These are phyloP conservation scores for Brachypteracias leptosomus DNA, from an alignment of 2,113 vertebrate species.

Conservation along the genomic window DNA sequence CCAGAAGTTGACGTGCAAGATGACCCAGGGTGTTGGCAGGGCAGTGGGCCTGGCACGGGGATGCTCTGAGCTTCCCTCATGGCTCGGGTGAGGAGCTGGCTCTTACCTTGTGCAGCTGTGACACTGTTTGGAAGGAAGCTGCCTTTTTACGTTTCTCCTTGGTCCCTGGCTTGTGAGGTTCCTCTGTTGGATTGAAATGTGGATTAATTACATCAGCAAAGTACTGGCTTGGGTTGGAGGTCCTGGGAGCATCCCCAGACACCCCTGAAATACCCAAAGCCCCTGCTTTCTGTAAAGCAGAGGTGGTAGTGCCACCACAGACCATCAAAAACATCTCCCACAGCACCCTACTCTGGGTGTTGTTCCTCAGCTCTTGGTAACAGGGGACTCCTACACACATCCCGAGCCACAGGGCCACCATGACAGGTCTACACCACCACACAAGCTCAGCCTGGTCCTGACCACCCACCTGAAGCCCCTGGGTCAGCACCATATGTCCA, in stretches of 20 bases:
- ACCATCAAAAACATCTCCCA: background rate
- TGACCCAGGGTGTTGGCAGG: background rate
- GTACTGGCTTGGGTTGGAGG: background rate
- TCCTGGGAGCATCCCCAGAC: background rate
- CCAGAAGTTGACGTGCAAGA: background rate
- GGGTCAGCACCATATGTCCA: background rate
- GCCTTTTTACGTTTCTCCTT: constrained; percentile 91
- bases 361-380: background rate
- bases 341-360: background rate
- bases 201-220: background rate
- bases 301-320: background rate
- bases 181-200: constrained; percentile 55
- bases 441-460: background rate
- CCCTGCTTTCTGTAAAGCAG: background rate
- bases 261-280: background rate
- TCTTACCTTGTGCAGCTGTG: constrained; percentile 91
- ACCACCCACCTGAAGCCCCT: background rate
- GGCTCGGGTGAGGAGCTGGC: background rate
- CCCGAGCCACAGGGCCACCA: background rate
- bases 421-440: background rate
- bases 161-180: constrained; percentile 74
- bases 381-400: background rate
- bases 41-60: background rate
- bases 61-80: background rate
- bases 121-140: constrained; percentile 92